These are phyloP conservation scores for Chloebia gouldiae DNA, from an alignment of 2,113 vertebrate genomes.

Conservation along the genomic window DNA sequence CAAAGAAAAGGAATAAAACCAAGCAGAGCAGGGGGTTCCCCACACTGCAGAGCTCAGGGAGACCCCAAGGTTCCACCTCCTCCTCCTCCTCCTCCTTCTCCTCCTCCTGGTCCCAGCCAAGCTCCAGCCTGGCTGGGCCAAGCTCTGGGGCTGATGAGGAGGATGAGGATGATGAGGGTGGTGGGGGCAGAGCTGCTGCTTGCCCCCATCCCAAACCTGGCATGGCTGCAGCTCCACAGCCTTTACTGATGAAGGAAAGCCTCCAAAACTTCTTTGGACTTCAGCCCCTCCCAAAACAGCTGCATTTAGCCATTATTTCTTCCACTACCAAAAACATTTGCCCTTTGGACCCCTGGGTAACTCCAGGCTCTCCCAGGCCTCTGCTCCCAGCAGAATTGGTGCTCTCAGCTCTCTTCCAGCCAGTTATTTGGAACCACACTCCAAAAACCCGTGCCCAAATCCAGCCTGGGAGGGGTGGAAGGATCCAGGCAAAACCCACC, in stretches of 20 bases:
- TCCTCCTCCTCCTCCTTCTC: not conserved
- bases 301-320: not conserved
- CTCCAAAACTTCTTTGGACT: rapidly evolving
- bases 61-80: not conserved
- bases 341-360: not conserved
- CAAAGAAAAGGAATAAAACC: not conserved
- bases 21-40: not conserved
- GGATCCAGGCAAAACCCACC: not conserved
- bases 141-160: not conserved
- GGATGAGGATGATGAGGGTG: not conserved
- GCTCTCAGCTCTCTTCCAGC: too few species aligned
- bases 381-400: too few species aligned
- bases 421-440: not conserved
- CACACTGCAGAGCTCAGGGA: not conserved
- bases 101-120: not conserved
- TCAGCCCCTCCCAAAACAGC: rapidly evolving
- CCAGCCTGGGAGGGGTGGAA: not conserved
- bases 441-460: not conserved
- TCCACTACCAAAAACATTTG: not conserved
- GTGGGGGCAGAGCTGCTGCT: not conserved
- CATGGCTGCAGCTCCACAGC: not conserved
- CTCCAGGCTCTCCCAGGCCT: too few species aligned
- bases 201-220: not conserved
- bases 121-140: not conserved
- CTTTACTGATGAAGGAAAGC: not conserved